These are phyloP conservation scores for Odontomyia ornata DNA, from an alignment of 2,888 invertebrate species.

Conservation along the genomic window DNA sequence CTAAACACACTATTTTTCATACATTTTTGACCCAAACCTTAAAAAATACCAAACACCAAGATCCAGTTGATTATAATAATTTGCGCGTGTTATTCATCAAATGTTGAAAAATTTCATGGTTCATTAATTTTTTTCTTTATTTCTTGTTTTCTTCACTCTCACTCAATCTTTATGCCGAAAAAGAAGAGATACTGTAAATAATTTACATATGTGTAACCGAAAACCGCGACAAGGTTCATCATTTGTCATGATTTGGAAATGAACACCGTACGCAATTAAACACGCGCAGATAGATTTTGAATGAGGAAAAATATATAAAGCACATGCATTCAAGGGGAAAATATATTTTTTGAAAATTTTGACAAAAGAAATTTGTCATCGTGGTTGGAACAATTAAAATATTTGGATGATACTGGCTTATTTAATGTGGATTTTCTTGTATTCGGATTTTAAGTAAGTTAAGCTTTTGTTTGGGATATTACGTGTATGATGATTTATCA, in stretches of 20 bases:
- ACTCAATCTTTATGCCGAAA: background rate
- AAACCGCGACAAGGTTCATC: background rate
- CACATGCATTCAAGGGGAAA: background rate
- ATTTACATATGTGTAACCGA: background rate
- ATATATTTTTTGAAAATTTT: background rate
- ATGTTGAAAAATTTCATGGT: no score
- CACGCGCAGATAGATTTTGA: background rate
- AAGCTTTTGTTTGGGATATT: no score
- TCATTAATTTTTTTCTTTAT: no score
- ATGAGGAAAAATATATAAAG: background rate
- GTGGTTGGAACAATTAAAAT: background rate
- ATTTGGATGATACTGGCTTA: no score
- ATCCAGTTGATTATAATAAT: no score
- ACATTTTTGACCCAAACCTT: no score
- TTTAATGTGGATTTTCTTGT: no score
- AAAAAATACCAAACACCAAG: no score
- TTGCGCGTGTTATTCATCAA: no score
- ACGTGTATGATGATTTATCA: no score
- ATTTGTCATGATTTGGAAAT: conserved; percentile 16
- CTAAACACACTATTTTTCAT: no score
- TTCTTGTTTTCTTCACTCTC: background rate
- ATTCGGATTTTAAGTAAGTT: no score
- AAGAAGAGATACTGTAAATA: background rate
- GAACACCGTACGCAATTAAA: background rate
- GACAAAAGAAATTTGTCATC: background rate